Percentiles rank a stretch among this genome's conserved stretches.
phyloP scores from a whole-genome alignment of 2,888 invertebrate genomes.

The Herminia tarsipennalis region DNA sequence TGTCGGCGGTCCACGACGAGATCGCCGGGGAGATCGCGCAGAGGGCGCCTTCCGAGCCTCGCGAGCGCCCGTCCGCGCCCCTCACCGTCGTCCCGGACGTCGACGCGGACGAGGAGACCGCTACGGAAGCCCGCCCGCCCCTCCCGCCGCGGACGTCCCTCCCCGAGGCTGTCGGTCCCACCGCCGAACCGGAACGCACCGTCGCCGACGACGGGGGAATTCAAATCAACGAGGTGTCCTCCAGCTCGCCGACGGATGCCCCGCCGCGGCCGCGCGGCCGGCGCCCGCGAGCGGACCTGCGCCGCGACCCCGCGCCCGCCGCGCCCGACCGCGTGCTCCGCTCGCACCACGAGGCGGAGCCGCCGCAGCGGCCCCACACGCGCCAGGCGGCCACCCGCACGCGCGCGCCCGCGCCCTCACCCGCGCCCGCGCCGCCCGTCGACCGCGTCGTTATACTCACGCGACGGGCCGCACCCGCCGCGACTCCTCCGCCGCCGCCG shows the following conservation, averaged over 20 bases:
- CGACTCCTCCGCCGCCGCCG: slow-evolving; percentile 37
- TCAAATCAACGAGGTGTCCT: slow-evolving; percentile 89
- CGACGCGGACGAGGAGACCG: slow-evolving; percentile 28
- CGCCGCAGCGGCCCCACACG: slow-evolving; percentile 62
- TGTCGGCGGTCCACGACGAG: slow-evolving; percentile 74
- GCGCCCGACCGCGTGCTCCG: slow-evolving; percentile 74
- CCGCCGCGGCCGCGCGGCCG: slow-evolving; percentile 64
- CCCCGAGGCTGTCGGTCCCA: slow-evolving; percentile 15
- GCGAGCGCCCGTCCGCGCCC: slow-evolving; percentile 30
- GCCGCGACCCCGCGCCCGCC: slow-evolving; percentile 48
- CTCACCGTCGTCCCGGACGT: slow-evolving; percentile 31
- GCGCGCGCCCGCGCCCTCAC: slow-evolving; percentile 35
- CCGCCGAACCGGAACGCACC: slow-evolving; percentile 15
- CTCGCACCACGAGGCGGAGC: slow-evolving; percentile 71
- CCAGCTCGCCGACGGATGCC: slow-evolving; percentile 84
- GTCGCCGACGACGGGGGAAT: slow-evolving; percentile 75
- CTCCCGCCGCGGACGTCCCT: slow-evolving; percentile 24
- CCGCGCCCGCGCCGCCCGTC: slow-evolving; percentile 35
- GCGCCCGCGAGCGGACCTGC: slow-evolving; percentile 50
- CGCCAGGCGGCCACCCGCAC: slow-evolving; percentile 51
- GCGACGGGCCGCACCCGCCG: slow-evolving; percentile 53
- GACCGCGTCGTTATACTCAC: slow-evolving; percentile 72
- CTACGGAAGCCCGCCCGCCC: slow-evolving; percentile 25
- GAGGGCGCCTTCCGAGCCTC: slow-evolving; percentile 33
- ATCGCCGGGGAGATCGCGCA: slow-evolving; percentile 43